Conservation (phyloP, 2,888 invertebrate genomes). For the Drosophila anomalata region DNA sequence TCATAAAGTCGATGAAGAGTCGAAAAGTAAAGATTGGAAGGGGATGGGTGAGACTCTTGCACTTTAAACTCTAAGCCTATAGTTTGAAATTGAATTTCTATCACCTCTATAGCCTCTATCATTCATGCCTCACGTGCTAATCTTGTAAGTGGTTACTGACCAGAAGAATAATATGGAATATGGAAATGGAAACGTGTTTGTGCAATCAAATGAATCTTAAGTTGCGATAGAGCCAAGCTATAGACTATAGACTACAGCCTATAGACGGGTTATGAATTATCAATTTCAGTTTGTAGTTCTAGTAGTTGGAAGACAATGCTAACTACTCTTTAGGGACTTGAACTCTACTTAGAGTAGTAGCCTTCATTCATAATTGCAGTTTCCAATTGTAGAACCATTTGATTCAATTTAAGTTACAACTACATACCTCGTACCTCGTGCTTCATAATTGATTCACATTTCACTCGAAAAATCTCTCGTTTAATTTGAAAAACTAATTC, state of each 20-base stretch:
- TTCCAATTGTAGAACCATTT: too few relatives aligned
- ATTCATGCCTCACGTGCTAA: conserved; percentile 63
- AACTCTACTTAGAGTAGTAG: too few relatives aligned
- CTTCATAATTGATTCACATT: conserved; percentile 16
- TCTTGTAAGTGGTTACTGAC: conserved; percentile 30
- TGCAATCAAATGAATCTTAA: conserved; percentile 55
- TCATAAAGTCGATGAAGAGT: conserved; percentile 55
- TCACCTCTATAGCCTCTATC: conserved; percentile 39
- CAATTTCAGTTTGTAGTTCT: conserved; percentile 19
- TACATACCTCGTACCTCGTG: background rate
- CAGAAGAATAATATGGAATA: conserved; percentile 36
- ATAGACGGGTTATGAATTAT: conserved; percentile 17
- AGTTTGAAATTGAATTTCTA: too few relatives aligned
- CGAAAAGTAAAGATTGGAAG: conserved; percentile 29
- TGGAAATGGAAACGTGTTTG: conserved; percentile 60
- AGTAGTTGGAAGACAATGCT: too few relatives aligned
- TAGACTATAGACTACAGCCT: background rate
- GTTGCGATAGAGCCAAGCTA: conserved; percentile 21
- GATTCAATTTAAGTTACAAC: background rate
- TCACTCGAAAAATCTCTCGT: conserved; percentile 12
- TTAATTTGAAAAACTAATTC: conserved; percentile 16
- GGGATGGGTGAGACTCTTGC: conserved; percentile 24
- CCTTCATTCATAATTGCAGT: too few relatives aligned
- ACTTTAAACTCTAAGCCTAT: conserved; percentile 6
- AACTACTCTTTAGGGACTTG: too few relatives aligned